These are phyloP conservation scores for Prionace glauca DNA, from an alignment of 2,797 vertebrate species.

Conservation along the genomic window DNA sequence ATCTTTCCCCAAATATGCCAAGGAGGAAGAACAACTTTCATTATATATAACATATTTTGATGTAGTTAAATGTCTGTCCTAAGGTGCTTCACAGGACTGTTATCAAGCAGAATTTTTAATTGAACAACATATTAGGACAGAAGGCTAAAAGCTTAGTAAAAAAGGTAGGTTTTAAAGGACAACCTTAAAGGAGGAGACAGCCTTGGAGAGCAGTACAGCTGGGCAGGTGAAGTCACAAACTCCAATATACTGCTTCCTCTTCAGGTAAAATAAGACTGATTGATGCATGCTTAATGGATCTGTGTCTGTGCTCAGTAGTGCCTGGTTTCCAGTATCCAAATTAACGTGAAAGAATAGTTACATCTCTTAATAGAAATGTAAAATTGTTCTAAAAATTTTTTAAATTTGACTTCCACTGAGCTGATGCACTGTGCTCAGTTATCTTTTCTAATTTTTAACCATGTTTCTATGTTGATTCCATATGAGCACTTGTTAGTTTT, in stretches of 20 bases:
- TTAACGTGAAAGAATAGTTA: not conserved
- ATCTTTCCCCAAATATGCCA: not conserved
- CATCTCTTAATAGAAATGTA: not conserved
- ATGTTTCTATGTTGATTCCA: not conserved
- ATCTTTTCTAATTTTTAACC: not conserved
- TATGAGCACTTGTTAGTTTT: not conserved
- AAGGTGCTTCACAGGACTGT: not conserved
- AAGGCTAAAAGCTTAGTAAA: not conserved
- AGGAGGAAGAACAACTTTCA: not conserved
- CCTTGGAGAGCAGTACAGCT: not conserved
- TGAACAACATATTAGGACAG: not conserved
- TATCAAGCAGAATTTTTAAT: not conserved
- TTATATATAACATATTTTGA: not conserved
- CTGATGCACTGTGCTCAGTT: not conserved
- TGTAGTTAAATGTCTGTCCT: not conserved
- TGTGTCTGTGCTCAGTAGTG: not conserved
- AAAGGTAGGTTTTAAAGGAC: not conserved
- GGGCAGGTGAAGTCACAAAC: not conserved
- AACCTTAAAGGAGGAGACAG: not conserved
- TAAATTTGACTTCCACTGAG: not conserved
- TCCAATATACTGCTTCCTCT: not conserved
- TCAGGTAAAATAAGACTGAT: not conserved
- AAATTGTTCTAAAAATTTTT: not conserved
- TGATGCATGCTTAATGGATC: no score
- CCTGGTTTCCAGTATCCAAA: not conserved